Evolutionary conservation across 92 coral and sea anemone genomes (phyloP), one percentile per base, ranked within the genome.

Genomic region (Bergia sp.): DNA sequence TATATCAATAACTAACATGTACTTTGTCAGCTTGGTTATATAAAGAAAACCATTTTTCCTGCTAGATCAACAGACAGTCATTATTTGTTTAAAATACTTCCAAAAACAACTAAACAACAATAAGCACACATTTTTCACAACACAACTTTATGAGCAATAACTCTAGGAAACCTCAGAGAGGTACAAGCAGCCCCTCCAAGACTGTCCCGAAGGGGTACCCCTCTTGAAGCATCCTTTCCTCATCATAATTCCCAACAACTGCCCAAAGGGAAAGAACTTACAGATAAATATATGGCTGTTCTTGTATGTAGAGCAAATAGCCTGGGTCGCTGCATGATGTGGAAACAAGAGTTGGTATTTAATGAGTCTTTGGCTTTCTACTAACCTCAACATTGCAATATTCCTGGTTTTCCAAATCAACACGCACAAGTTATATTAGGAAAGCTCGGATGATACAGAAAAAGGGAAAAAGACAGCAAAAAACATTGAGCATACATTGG

Each of bases 271-370:
- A 1, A 42, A 23, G 79, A 84, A 84, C 87, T 84, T 84, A 84
- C 87, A 84, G 87, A 71, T 84, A 84, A 45, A 84, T 71, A 84
- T 43, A 84, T 71, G 87, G 87, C 87, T 84, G 87, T 84, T 84
- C 87, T 71, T 84, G 87, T 71, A 84, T 43, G 87, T 84, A 84
- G 78, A 71, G 79, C 65, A 84, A 45, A 50, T 84, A 44, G 42
- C 77, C 65, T 37, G 87, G 87, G 43, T 84, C 77, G 44, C 87
- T 84, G 87, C 79, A 47, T 69, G 65, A 72, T 44, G 40, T 43
- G 44, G 79, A 84, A 73, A 84, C 42, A 84, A 84, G 78, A 84
- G 61, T 72, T 43, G 21, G n/a, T 20, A 45, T 45, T 71, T 6
- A 13, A 7, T 80, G 64, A 82, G 20, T 64, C 49, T 76, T 76